A percentile compares a stretch with the other conserved stretches of the same genome.
These are phyloP conservation scores for Struthidea cinerea DNA, from an alignment of 2,113 vertebrate species.

Conservation along the genomic window DNA sequence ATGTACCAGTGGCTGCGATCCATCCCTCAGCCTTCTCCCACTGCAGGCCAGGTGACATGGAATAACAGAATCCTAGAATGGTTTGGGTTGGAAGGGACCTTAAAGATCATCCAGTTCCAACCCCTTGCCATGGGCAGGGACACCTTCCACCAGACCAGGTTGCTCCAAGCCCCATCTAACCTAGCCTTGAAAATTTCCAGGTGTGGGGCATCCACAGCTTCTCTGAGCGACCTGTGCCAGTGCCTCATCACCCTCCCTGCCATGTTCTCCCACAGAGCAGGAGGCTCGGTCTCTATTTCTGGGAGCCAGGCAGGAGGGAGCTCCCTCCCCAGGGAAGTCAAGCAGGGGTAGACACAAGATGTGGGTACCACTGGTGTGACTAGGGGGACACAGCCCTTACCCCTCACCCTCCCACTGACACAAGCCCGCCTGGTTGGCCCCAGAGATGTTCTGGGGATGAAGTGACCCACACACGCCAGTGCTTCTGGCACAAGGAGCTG, in stretches of 20 bases:
- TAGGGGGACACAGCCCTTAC: not conserved
- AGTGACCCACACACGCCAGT: not conserved
- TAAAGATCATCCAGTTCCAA: not conserved
- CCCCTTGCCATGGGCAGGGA: not conserved
- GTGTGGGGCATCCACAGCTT: not conserved
- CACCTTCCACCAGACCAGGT: not conserved
- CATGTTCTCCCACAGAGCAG: not conserved
- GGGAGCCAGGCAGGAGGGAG: not conserved
- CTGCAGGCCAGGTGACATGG: not conserved
- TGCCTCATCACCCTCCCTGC: not conserved
- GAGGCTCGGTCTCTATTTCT: rapidly evolving
- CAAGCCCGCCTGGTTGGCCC: not conserved
- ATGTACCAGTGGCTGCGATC: not conserved
- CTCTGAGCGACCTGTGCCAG: not conserved
- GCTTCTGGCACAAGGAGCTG: not conserved
- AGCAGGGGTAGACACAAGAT: not conserved
- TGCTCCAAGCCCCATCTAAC: not conserved
- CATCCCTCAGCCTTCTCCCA: not conserved
- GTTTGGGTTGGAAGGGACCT: not conserved
- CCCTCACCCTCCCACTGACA: not conserved
- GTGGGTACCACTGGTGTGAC: not conserved
- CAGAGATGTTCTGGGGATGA: not conserved
- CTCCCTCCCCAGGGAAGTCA: not conserved
- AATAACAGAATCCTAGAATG: not conserved
- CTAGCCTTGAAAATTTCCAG: not conserved